Evolutionary conservation across 2,113 vertebrate species (phyloP).

Genomic region (Helogale parvula): DNA sequence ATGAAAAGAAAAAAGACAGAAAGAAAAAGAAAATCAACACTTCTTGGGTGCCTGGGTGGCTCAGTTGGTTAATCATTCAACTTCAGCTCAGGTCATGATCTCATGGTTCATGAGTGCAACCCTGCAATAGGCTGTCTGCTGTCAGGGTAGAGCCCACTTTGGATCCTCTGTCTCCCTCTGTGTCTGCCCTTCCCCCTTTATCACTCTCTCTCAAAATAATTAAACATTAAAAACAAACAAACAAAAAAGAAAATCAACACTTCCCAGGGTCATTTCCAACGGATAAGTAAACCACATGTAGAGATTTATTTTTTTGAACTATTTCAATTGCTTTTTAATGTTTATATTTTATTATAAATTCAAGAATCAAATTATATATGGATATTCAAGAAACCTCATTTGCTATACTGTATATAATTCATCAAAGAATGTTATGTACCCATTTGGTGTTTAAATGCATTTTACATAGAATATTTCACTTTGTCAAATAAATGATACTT

Average conservation of each 20-base stretch:
- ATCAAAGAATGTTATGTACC: slow-evolving; percentile 27
- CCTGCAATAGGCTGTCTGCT: too few species aligned
- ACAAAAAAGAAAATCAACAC: background rate
- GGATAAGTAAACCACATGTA: background rate
- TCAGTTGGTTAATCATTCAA: too few species aligned
- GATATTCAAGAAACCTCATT: background rate
- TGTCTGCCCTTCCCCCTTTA: too few species aligned
- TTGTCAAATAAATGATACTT: background rate
- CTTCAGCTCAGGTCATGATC: too few species aligned
- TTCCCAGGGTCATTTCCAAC: slow-evolving; percentile 39
- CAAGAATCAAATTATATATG: background rate
- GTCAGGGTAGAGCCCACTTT: too few species aligned
- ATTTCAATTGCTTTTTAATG: slow-evolving; percentile 19
- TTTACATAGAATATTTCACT: background rate
- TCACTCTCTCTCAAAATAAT: too few species aligned
- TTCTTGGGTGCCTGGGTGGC: too few species aligned
- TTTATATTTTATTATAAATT: slow-evolving; percentile 48
- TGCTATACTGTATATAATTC: background rate
- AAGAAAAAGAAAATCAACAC: background rate
- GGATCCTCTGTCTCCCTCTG: too few species aligned
- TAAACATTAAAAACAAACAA: too few species aligned
- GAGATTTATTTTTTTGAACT: background rate
- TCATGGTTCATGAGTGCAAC: too few species aligned
- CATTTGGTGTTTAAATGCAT: background rate
- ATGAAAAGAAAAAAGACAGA: too few species aligned